Percentiles rank a stretch among this genome's conserved stretches.
Evolutionary conservation across 2,888 invertebrate species (phyloP).

Genomic region (Rotaria macrura): DNA sequence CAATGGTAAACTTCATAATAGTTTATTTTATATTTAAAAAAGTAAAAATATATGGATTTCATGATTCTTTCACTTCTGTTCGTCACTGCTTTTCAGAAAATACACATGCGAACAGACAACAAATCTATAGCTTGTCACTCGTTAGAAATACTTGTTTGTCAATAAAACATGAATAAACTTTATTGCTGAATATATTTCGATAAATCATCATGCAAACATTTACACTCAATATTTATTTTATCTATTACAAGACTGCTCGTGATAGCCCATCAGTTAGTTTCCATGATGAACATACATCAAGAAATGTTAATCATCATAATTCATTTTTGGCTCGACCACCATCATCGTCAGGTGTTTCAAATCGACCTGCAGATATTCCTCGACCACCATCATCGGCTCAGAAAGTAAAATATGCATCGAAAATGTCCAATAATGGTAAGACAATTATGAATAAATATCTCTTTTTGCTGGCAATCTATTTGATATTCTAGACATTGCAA

Average conservation of each 20-base stretch:
- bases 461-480: not conserved
- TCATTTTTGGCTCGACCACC: not conserved
- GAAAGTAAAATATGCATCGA: not conserved
- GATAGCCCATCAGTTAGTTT: not conserved
- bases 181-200: too few species aligned
- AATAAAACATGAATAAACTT: too few species aligned
- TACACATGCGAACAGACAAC: too few species aligned
- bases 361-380: conserved; percentile 6
- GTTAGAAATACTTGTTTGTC: too few species aligned
- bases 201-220: too few species aligned
- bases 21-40: too few species aligned
- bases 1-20: too few species aligned
- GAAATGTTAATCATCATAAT: not conserved
- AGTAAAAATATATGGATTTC: too few species aligned
- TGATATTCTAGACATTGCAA: not conserved
- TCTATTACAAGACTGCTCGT: not conserved
- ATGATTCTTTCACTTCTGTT: too few species aligned
- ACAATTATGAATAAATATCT: not conserved
- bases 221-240: too few species aligned
- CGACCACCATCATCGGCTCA: conserved; percentile 9
- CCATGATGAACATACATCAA: not conserved
- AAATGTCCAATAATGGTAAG: not conserved
- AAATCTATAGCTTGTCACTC: too few species aligned
- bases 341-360: not conserved
- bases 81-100: too few species aligned